Percentiles rank a stretch among this genome's conserved stretches.
Evolutionary conservation across 2,888 invertebrate species (phyloP).

Genomic region (Allolobophora icterica): DNA sequence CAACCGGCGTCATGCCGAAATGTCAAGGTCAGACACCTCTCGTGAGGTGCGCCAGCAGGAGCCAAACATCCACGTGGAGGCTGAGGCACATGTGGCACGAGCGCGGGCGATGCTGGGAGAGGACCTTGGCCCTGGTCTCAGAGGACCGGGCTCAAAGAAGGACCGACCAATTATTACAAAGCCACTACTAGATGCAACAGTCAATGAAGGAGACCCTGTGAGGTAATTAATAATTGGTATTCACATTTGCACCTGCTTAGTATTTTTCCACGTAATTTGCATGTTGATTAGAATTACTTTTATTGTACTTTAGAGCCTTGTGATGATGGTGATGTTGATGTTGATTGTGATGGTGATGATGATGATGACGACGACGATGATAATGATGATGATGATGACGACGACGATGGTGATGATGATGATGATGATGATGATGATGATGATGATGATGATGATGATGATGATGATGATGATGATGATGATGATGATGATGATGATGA

Average conservation of each 20-base stretch:
- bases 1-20: constrained; percentile 46
- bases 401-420: background rate
- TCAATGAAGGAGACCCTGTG: constrained; percentile 59
- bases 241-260: background rate
- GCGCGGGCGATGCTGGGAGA: constrained; percentile 54
- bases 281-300: background rate
- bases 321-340: background rate
- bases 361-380: background rate
- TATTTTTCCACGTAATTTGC: background rate
- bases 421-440: background rate
- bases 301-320: background rate
- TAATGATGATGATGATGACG: background rate
- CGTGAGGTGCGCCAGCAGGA: constrained; percentile 43
- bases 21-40: constrained; percentile 40
- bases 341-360: background rate
- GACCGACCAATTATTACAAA: constrained; percentile 67
- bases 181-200: constrained; percentile 88
- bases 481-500: no score
- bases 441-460: background rate
- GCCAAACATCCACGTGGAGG: constrained; percentile 42
- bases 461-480: no score
- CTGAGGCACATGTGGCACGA: constrained; percentile 47
- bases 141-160: constrained; percentile 41
- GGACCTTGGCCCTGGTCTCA: constrained; percentile 41
- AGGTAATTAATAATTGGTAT: constrained; percentile 42